A percentile compares a stretch with the other conserved stretches of the same genome.
These are phyloP conservation scores for Porphyrio hochstetteri DNA, from an alignment of 2,113 vertebrate genomes.

Conservation along the genomic window DNA sequence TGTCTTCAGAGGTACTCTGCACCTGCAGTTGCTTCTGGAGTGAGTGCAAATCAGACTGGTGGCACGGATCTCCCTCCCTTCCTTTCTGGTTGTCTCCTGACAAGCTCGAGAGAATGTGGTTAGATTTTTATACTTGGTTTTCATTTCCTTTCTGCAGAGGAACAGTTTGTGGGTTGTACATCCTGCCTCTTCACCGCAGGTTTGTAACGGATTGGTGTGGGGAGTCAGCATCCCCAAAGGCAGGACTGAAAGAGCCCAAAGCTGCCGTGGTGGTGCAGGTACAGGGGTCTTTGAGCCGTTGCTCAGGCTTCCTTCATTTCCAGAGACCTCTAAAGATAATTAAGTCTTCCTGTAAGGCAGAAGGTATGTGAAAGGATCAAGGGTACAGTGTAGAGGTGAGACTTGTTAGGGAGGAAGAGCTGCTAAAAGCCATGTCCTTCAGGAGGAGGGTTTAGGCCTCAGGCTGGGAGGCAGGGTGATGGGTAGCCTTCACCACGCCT, in stretches of 20 bases:
- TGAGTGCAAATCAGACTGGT: not conserved
- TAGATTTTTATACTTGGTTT: conserved; percentile 57
- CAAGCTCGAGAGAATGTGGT: not conserved
- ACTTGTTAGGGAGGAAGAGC: not conserved
- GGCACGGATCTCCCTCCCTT: not conserved
- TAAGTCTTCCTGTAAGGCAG: not conserved
- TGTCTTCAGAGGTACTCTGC: not conserved
- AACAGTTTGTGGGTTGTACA: conserved; percentile 52
- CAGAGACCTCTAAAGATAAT: not conserved
- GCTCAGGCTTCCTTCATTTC: not conserved
- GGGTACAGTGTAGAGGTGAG: not conserved
- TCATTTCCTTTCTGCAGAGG: conserved; percentile 51
- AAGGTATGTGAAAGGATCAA: not conserved
- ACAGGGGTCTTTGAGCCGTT: not conserved
- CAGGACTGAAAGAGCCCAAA: not conserved
- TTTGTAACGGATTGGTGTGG: not conserved
- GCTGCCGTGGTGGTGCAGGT: not conserved
- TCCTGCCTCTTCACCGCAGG: conserved; percentile 29
- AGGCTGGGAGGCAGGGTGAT: not conserved
- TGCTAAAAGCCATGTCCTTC: not conserved
- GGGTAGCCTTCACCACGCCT: not conserved
- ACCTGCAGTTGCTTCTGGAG: not conserved
- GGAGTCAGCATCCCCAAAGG: not conserved
- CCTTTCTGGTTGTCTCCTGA: not conserved
- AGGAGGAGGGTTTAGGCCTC: not conserved